Base-by-base conservation (phyloP, 2,888 invertebrate species). In the Cerceris rybyensis region DNA sequence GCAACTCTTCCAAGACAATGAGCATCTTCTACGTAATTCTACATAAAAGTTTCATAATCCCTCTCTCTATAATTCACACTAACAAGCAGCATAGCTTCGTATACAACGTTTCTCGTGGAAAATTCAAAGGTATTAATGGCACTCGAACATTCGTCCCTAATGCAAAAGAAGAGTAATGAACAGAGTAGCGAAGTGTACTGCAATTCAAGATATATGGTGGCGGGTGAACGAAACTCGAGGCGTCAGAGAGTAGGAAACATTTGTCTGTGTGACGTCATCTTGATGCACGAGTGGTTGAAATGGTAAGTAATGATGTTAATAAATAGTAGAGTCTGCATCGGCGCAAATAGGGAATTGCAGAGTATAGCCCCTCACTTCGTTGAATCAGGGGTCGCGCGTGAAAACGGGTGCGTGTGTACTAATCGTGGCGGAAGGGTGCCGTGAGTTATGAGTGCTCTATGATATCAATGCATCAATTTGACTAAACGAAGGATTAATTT, bases 401-500 rank as follows among this genome's bases (percentile, higher is more conserved):
- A 71, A 64, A 73, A 64, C 76, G 71, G 60, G 74, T 58, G 75
- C 70, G 70, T 65, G 68, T 64, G 66, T 70, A 78, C 80, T 78
- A 80, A 80, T 80, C 80, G 80, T 64, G 79, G 77, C 66, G 68
- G 84, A 76, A 86, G 88, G 87, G 89, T 86, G 87, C 86, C 84
- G 87, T 92, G 92, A 92, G 90, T 92, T 92, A 92, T 91, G 92
- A 90, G 90, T 90, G 90, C 91, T 92, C 89, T 91, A 91, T 91
- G 92, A 92, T 92, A 92, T 92, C 92, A 88, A 92, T 92, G 91
- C 92, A 92, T 92, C 92, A 92, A 92, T 92, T 92, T 92, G 91
- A 91, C 92, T 92, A 92, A 92, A 92, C 92, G 92, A 92, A 92
- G 92, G 92, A 92, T 92, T 92, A 92, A 92, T 92, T 92, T 92